phyloP scores from a whole-genome alignment of 1,140 invertebrate genomes.

The Neodiprion lecontei region DNA sequence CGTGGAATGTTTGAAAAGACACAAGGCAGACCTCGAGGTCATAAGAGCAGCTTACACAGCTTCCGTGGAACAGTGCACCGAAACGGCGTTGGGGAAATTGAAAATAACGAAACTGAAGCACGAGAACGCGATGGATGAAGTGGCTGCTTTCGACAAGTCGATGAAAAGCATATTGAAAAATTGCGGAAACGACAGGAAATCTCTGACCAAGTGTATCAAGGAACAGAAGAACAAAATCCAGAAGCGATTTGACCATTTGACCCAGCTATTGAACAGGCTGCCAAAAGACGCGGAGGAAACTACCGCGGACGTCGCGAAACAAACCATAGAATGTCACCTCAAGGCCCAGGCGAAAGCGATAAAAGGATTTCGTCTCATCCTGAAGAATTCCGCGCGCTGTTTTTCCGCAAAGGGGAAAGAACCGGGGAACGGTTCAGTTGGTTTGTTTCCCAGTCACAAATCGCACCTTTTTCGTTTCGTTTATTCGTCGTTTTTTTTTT shows the following conservation, averaged over 20 bases:
- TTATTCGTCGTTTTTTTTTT: background rate
- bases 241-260: background rate
- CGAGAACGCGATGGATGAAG: conserved; percentile 14
- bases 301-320: background rate
- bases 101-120: conserved; percentile 4
- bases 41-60: background rate
- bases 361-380: background rate
- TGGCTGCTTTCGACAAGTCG: background rate
- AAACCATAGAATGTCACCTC: background rate
- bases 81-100: conserved; percentile 8
- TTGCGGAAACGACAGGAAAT: background rate
- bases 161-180: background rate
- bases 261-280: background rate
- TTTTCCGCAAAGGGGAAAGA: background rate
- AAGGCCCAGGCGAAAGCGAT: background rate
- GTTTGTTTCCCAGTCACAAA: background rate
- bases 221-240: background rate
- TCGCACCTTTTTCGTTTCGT: background rate
- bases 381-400: background rate
- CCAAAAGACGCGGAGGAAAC: background rate
- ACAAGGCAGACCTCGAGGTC: background rate
- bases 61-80: conserved; percentile 14
- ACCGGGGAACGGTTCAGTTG: no score
- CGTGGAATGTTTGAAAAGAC: conserved; percentile 3
- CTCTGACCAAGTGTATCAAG: background rate